Evolutionary conservation across 1,140 invertebrate species (phyloP), one percentile per base, ranked within the genome.

Genomic region (Leptopilina boulardi): DNA sequence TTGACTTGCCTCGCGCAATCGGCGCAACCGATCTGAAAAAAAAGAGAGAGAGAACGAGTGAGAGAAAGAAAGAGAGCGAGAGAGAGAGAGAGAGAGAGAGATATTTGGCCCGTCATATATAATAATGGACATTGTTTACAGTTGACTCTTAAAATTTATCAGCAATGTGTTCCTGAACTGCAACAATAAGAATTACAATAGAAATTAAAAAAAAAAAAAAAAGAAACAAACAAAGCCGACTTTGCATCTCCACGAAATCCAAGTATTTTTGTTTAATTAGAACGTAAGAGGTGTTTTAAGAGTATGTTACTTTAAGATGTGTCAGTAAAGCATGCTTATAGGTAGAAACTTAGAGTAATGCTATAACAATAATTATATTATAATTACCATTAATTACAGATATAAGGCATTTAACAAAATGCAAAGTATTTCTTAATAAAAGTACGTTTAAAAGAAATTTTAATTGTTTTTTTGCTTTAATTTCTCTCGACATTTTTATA

Each of bases 351-450:
- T 91, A 91, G 89, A 82, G 85, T 82, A 88, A 87, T 82, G 89
- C 89, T 91, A 91, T 91, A 90, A 90, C 88, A 90, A 91, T 91
- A 90, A 90, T 90, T 89, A 91, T 66, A 66, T 87, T 87, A 87
- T 90, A 89, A 90, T 87, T 90, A 90, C 85, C 83, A 88, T 87
- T 85, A 89, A 89, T 89, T 89, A 90, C 86, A 84, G 88, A 85
- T 85, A 89, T 91, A 91, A 91, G 90, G 88, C 90, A 91, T 91
- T 91, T 90, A 90, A 88, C 89, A 88, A 51, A 91, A 88, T 90
- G 90, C 89, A 91, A 90, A 91, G 89, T 91, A 91, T 91, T 91
- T 91, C 90, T 91, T 91, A 91, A 91, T 91, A 91, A 91, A 91
- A 90, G 87, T 91, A 91, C 86, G 90, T 88, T 85, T 87, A 84